Percentiles rank a stretch among this genome's conserved stretches.
These are phyloP conservation scores for Miniopterus natalensis DNA, from an alignment of 2,113 vertebrate species.

Conservation along the genomic window DNA sequence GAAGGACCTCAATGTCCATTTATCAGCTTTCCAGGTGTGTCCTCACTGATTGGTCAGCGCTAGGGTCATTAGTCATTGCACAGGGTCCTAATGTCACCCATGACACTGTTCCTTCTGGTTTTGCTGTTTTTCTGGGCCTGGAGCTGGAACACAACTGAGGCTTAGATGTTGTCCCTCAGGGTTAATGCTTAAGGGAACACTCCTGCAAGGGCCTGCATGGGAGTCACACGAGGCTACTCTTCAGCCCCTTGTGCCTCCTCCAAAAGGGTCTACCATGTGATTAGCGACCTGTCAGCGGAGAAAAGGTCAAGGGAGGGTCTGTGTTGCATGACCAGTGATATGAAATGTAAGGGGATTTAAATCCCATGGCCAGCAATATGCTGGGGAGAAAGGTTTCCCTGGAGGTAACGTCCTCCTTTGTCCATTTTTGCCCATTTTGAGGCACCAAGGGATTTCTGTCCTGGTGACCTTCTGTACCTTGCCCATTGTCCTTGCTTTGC, in stretches of 20 bases:
- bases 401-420: not conserved
- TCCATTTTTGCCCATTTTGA: not conserved
- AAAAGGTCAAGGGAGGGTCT: not conserved
- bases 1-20: not conserved
- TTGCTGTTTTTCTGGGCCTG: not conserved
- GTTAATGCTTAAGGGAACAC: not conserved
- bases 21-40: not conserved
- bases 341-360: not conserved
- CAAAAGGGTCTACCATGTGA: not conserved
- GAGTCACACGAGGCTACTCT: not conserved
- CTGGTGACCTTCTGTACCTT: not conserved
- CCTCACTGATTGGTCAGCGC: not conserved
- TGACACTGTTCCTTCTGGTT: not conserved
- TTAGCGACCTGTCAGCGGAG: not conserved
- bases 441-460: not conserved
- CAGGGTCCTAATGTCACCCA: not conserved
- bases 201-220: not conserved
- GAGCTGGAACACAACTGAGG: not conserved
- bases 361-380: not conserved
- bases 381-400: not conserved
- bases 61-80: not conserved
- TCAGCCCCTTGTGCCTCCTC: not conserved
- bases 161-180: not conserved
- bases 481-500: not conserved
- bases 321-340: not conserved